Evolutionary conservation across 1,140 invertebrate species (phyloP).

Genomic region (Drosophila pruinosa): DNA sequence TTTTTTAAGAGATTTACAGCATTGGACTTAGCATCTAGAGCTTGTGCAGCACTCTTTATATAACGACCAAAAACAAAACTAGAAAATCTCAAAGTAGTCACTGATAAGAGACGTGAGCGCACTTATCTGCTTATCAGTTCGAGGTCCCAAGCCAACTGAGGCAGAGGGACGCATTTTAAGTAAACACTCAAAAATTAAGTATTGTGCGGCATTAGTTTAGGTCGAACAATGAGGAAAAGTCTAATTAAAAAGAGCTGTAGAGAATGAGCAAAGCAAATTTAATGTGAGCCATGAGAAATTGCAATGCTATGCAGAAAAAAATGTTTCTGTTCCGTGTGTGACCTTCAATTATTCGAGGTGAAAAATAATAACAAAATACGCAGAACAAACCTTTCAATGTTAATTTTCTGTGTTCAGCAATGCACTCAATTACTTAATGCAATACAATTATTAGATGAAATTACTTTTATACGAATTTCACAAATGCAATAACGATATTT

Average conservation of each 20-base stretch:
- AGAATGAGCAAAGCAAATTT: neutral
- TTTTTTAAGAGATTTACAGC: neutral
- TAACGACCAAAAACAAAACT: slow-evolving; percentile 16
- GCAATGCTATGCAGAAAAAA: slow-evolving; percentile 16
- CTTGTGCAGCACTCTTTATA: slow-evolving; percentile 6
- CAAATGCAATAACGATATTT: neutral
- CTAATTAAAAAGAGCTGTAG: neutral
- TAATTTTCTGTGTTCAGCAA: neutral
- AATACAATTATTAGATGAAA: slow-evolving; percentile 25
- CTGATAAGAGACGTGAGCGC: slow-evolving; percentile 27
- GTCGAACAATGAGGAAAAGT: slow-evolving; percentile 12
- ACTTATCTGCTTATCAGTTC: slow-evolving; percentile 8
- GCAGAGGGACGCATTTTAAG: neutral
- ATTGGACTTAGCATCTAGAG: neutral
- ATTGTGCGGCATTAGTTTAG: slow-evolving; percentile 6
- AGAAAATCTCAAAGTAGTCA: slow-evolving; percentile 13
- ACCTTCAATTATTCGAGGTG: slow-evolving; percentile 33
- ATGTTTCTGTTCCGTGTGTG: slow-evolving; percentile 6
- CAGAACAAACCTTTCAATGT: slow-evolving; percentile 30
- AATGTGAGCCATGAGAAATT: neutral
- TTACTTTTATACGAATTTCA: neutral
- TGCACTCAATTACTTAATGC: slow-evolving; percentile 13
- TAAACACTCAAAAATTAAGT: slow-evolving; percentile 1
- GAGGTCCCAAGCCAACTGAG: neutral
- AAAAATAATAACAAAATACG: slow-evolving; percentile 2